phyloP scores from a whole-genome alignment of 1,140 invertebrate genomes.

The Panagrolaimus sp. region DNA sequence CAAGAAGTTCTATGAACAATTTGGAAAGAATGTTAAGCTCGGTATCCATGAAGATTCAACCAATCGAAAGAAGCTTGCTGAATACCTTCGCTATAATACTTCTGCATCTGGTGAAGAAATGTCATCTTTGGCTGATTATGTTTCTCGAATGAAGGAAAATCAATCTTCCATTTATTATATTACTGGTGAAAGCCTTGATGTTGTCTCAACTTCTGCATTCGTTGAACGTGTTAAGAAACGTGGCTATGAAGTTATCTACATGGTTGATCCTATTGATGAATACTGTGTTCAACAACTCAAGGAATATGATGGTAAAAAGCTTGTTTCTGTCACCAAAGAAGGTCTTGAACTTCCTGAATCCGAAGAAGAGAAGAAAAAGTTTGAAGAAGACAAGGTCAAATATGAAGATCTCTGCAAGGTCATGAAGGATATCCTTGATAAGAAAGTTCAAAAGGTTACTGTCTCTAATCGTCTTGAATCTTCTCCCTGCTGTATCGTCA shows the following conservation, averaged over 20 bases:
- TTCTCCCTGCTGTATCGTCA: conserved; percentile 97
- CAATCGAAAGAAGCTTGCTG: conserved; percentile 86
- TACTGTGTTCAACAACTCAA: conserved; percentile 96
- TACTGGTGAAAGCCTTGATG: conserved; percentile 88
- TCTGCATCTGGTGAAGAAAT: conserved; percentile 87
- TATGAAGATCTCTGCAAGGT: conserved; percentile 90
- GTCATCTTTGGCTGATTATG: conserved; percentile 88
- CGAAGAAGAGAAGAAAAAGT: conserved; percentile 91
- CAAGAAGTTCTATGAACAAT: conserved; percentile 98
- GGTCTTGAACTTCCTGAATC: conserved; percentile 90
- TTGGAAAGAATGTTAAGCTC: conserved; percentile 89
- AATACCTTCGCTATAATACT: conserved; percentile 84
- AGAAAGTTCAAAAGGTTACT: conserved; percentile 88
- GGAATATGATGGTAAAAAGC: conserved; percentile 86
- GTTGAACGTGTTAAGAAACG: conserved; percentile 93
- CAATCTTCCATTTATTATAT: conserved; percentile 98
- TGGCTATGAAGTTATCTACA: conserved; percentile 95
- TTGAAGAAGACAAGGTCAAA: conserved; percentile 87
- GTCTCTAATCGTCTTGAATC: conserved; percentile 86
- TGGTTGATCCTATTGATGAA: conserved; percentile 97
- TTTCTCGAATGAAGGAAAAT: conserved; percentile 92
- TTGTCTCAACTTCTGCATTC: conserved; percentile 91
- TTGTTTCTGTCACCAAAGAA: conserved; percentile 95
- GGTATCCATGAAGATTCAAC: conserved; percentile 94
- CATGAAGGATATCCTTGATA: conserved; percentile 95